phyloP scores from a whole-genome alignment of 2,888 invertebrate genomes.

The Hololepta plana region DNA sequence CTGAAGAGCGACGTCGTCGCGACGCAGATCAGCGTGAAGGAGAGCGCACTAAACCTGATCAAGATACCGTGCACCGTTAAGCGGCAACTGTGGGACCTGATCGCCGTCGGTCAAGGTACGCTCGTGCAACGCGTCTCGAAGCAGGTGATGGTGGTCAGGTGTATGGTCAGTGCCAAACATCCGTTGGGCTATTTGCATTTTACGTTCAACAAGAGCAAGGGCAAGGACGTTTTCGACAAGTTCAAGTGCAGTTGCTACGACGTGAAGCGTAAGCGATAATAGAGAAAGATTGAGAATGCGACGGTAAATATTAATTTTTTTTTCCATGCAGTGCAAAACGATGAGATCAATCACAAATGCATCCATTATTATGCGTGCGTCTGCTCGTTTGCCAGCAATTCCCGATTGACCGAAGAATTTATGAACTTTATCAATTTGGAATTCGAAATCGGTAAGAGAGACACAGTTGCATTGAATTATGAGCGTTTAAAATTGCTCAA shows the following conservation, averaged over 20 bases:
- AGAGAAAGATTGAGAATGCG: not conserved
- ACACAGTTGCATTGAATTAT: too few relatives aligned
- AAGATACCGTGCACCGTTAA: slow-evolving; percentile 39
- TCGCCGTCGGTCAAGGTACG: slow-evolving; percentile 39
- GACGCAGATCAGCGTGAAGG: slow-evolving; percentile 38
- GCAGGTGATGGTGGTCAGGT: slow-evolving; percentile 52
- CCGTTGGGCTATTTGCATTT: slow-evolving; percentile 54
- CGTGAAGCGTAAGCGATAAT: not conserved
- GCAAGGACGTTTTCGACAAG: slow-evolving; percentile 25
- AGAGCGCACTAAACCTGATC: slow-evolving; percentile 38
- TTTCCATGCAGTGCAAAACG: not conserved
- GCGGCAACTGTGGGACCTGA: slow-evolving; percentile 38
- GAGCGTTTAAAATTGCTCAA: too few relatives aligned
- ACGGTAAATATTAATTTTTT: not conserved
- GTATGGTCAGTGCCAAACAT: slow-evolving; percentile 43
- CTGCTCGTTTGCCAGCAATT: slow-evolving; percentile 49
- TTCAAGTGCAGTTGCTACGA: slow-evolving; percentile 33
- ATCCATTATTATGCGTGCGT: slow-evolving; percentile 54
- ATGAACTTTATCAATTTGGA: slow-evolving; percentile 35
- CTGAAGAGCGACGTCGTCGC: slow-evolving; percentile 41
- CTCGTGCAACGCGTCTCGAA: slow-evolving; percentile 52
- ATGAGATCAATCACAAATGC: slow-evolving; percentile 26
- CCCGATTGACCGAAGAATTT: slow-evolving; percentile 42
- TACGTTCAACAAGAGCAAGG: slow-evolving; percentile 35
- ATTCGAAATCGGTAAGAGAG: too few relatives aligned